Percentiles rank a stretch among this genome's conserved stretches.
Evolutionary conservation across 2,888 invertebrate genomes (phyloP).

Genomic region (Pollenia griseotomentosa): DNA sequence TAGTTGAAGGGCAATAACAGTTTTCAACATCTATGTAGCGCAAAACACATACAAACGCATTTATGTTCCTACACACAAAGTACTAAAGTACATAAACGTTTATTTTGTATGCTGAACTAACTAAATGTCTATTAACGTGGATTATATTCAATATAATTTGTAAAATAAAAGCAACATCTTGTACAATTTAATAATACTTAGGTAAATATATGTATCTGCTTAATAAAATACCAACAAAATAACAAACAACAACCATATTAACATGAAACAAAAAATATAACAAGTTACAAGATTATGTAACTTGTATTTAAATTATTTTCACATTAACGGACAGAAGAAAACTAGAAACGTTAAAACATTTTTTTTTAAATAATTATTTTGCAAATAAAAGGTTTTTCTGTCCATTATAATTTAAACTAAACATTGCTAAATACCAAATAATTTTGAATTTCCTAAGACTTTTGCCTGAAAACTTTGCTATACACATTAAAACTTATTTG

Average conservation of each 20-base stretch:
- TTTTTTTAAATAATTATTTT: background rate
- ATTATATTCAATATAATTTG: slow-evolving; percentile 38
- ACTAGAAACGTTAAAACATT: background rate
- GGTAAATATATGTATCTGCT: background rate
- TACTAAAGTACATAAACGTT: background rate
- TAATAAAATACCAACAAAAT: slow-evolving; percentile 5
- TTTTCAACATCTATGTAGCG: background rate
- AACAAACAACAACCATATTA: background rate
- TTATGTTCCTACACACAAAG: too few species aligned
- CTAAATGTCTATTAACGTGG: slow-evolving; percentile 45
- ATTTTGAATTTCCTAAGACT: background rate
- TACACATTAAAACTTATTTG: too few species aligned
- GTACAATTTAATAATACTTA: slow-evolving; percentile 34
- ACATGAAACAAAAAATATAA: background rate
- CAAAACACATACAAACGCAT: background rate
- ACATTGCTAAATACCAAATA: background rate
- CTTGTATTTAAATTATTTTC: background rate
- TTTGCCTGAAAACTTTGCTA: background rate
- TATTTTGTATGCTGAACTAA: slow-evolving; percentile 7
- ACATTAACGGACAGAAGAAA: too few species aligned
- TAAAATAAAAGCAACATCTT: slow-evolving; percentile 22
- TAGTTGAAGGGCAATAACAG: background rate
- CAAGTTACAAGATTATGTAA: background rate
- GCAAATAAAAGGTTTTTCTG: background rate
- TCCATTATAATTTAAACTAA: background rate